phyloP scores from a whole-genome alignment of 2,888 invertebrate genomes.

The Automeris io region DNA sequence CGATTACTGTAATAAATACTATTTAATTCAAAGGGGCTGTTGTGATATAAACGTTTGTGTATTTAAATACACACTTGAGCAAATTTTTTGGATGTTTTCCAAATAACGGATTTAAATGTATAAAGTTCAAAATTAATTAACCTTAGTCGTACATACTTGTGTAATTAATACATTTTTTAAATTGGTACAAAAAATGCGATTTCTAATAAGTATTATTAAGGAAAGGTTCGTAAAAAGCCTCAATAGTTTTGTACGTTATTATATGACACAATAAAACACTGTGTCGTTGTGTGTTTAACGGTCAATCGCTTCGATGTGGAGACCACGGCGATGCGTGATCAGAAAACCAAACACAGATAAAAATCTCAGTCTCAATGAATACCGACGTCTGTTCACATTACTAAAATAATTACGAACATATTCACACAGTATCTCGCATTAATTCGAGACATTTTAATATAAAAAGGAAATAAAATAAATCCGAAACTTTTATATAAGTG shows the following conservation, averaged over 20 bases:
- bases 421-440: not conserved
- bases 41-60: too few species aligned
- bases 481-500: slow-evolving; percentile 16
- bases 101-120: too few species aligned
- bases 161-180: too few species aligned
- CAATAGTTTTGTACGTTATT: not conserved
- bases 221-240: too few species aligned
- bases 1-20: too few species aligned
- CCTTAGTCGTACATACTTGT: too few species aligned
- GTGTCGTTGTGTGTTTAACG: slow-evolving; percentile 10
- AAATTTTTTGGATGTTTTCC: too few species aligned
- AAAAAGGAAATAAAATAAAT: slow-evolving; percentile 5
- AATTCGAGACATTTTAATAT: not conserved
- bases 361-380: slow-evolving; percentile 41
- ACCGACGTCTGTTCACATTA: slow-evolving; percentile 18
- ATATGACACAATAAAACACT: slow-evolving; percentile 11
- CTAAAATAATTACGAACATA: slow-evolving; percentile 7
- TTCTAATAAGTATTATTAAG: too few species aligned
- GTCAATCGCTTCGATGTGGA: slow-evolving; percentile 23
- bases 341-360: slow-evolving; percentile 51
- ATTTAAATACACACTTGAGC: too few species aligned
- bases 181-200: too few species aligned
- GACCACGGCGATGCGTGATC: slow-evolving; percentile 53
- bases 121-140: too few species aligned
- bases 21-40: too few species aligned